A percentile compares a stretch with the other conserved stretches of the same genome.
phyloP scores from a whole-genome alignment of 2,113 vertebrate species.

The Nematolebias whitei region DNA sequence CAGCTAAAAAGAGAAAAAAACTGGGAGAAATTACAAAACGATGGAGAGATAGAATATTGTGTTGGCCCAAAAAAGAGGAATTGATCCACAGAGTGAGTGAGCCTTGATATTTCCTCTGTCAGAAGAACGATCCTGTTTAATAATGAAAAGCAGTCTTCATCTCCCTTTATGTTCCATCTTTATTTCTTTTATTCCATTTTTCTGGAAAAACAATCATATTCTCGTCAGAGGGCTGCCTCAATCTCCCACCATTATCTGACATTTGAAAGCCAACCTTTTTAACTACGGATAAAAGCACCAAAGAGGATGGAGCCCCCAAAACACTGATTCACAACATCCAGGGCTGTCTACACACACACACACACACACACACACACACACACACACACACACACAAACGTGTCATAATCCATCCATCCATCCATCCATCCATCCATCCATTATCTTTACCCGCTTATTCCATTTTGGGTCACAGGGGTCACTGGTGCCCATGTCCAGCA shows the following conservation, averaged over 20 bases:
- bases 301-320: constrained; percentile 45
- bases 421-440: too few relatives aligned
- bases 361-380: constrained; percentile 7
- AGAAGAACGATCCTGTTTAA: constrained; percentile 59
- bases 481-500: too few relatives aligned
- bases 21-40: constrained; percentile 27
- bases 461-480: too few relatives aligned
- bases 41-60: constrained; percentile 50
- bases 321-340: constrained; percentile 49
- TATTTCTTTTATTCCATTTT: constrained; percentile 43
- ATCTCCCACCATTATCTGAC: constrained; percentile 57
- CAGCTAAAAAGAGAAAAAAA: constrained; percentile 30
- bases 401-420: too few relatives aligned
- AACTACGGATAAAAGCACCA: constrained; percentile 50
- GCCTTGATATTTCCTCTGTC: constrained; percentile 62
- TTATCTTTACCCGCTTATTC: too few relatives aligned
- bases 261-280: constrained; percentile 69
- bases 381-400: too few relatives aligned
- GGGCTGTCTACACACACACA: constrained; percentile 5
- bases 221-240: constrained; percentile 39
- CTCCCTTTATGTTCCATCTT: constrained; percentile 28
- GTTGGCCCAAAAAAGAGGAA: constrained; percentile 63
- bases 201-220: constrained; percentile 57
- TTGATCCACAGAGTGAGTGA: constrained; percentile 58
- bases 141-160: constrained; percentile 69